phyloP scores from a whole-genome alignment of 1,140 invertebrate genomes.

The Chymomyza costata region DNA sequence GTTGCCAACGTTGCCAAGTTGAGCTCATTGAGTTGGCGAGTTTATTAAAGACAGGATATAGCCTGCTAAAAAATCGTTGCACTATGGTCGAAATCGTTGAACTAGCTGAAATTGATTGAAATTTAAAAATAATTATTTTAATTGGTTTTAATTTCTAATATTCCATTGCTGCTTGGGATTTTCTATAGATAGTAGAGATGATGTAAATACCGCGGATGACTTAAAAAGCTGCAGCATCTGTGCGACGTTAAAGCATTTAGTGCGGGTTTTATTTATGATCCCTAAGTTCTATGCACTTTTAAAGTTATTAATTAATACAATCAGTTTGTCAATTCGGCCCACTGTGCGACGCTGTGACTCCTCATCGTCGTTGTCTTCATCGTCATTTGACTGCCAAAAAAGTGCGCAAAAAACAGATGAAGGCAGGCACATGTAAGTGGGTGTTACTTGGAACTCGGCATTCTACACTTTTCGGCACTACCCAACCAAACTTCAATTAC shows the following conservation, averaged over 20 bases:
- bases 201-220: too few relatives aligned
- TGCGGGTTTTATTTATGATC: too few relatives aligned
- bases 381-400: not conserved
- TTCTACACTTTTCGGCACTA: not conserved
- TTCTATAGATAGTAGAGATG: too few relatives aligned
- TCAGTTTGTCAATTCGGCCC: not conserved
- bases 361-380: constrained; percentile 10
- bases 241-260: too few relatives aligned
- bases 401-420: too few relatives aligned
- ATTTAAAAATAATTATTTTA: too few relatives aligned
- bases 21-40: constrained; percentile 31
- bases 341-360: constrained; percentile 18
- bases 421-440: too few relatives aligned
- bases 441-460: too few relatives aligned
- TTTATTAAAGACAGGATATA: constrained; percentile 68
- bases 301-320: too few relatives aligned
- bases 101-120: constrained; percentile 11
- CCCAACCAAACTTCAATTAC: constrained; percentile 54
- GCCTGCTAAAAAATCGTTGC: constrained; percentile 7
- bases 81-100: not conserved
- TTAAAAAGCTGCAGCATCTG: too few relatives aligned
- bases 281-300: too few relatives aligned
- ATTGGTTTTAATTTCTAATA: not conserved
- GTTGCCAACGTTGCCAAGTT: constrained; percentile 24
- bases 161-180: too few relatives aligned